Percentiles rank a stretch among this genome's conserved stretches.
These are phyloP conservation scores for Hycleus phaleratus DNA, from an alignment of 1,140 invertebrate genomes.

Conservation along the genomic window DNA sequence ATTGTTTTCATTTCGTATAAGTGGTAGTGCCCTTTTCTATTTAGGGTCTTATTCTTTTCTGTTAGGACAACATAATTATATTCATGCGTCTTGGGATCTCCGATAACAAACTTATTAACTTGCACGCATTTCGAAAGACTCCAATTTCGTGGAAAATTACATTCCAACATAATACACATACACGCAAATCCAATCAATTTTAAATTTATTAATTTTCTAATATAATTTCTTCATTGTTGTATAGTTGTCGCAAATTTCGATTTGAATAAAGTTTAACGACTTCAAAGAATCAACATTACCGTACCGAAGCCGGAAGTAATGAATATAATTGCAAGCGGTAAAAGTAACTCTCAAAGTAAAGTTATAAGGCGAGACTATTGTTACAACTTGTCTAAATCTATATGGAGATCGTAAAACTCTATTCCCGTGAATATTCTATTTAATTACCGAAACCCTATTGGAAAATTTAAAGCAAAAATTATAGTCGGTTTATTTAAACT, in stretches of 20 bases:
- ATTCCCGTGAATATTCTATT: background rate
- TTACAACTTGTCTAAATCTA: too few species aligned
- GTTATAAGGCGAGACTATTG: background rate
- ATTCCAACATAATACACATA: constrained; percentile 13
- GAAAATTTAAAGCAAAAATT: too few species aligned
- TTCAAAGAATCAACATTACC: constrained; percentile 16
- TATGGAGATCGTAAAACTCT: constrained; percentile 12
- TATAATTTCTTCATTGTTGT: too few species aligned
- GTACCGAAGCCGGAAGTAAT: constrained; percentile 14
- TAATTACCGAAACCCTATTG: too few species aligned
- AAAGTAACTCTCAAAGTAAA: constrained; percentile 10
- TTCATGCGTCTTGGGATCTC: constrained; percentile 16
- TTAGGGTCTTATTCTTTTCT: background rate
- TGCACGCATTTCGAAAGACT: constrained; percentile 14
- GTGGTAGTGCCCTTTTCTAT: background rate
- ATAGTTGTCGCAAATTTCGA: background rate
- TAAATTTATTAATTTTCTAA: too few species aligned
- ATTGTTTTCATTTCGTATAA: too few species aligned
- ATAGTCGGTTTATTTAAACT: too few species aligned
- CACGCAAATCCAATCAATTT: constrained; percentile 3
- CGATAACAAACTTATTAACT: constrained; percentile 19
- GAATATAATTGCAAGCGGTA: constrained; percentile 15
- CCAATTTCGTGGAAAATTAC: constrained; percentile 18
- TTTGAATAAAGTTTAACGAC: constrained; percentile 10
- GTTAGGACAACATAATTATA: constrained; percentile 17